Conservation (phyloP, 2,888 invertebrate genomes). For the Onthophagus sagittarius region DNA sequence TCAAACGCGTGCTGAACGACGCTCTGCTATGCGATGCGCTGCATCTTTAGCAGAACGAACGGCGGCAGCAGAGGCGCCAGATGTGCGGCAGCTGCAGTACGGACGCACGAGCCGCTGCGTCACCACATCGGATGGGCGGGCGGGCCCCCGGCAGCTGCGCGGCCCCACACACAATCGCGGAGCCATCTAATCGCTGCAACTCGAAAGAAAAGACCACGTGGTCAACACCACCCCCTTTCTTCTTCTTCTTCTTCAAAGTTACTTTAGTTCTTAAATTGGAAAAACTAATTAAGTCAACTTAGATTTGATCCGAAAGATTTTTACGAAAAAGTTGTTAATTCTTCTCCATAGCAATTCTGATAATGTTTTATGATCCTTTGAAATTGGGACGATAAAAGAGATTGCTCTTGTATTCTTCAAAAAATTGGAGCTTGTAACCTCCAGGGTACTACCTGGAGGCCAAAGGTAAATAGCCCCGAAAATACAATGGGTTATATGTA, state of each 20-base stretch:
- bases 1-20: neutral
- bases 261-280: no score
- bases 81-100: slow-evolving; percentile 22
- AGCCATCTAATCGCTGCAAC: slow-evolving; percentile 3
- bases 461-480: no score
- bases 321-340: no score
- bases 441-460: no score
- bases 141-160: slow-evolving; percentile 17
- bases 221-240: slow-evolving; percentile 18
- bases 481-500: neutral
- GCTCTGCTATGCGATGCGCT: neutral
- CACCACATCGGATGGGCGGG: neutral
- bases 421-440: no score
- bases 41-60: neutral
- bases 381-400: no score
- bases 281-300: no score
- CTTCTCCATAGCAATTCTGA: no score
- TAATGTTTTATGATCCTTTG: no score
- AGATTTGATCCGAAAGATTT: no score
- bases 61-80: slow-evolving; percentile 13
- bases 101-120: slow-evolving; percentile 15
- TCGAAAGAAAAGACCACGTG: neutral
- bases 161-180: slow-evolving; percentile 7
- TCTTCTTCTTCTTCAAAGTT: slow-evolving; percentile 12
- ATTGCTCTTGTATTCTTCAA: no score